Evolutionary conservation across 2,113 vertebrate species (phyloP), one percentile per base, ranked within the genome.

Genomic region (Ailurus styani): DNA sequence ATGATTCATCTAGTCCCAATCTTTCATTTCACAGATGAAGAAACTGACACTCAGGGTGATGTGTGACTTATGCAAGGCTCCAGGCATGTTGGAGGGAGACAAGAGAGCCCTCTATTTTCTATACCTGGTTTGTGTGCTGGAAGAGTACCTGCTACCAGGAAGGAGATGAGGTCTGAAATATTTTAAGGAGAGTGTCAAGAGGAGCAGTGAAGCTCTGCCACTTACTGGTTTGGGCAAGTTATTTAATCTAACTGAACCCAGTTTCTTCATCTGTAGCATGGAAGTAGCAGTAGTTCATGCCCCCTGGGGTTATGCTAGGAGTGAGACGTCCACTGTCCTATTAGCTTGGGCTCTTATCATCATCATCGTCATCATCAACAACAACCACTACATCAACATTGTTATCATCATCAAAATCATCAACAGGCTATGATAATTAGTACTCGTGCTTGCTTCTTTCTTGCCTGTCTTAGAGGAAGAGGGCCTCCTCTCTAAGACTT

Each of bases 241-340:
- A 64, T 86, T 72, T 93, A 78, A 64, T 40, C 13, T 20, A 31
- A 21, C 2, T 21, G 18, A 31, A 42, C 20, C 31, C 37, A n/a
- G 2, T 81, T 81, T 92, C 64, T 75, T 89, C n/a, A 57, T n/a
- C 27, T 86, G 78, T 89, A 73, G 78, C 78, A 77, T 47, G 14
- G 72, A 57, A 90, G 29, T 75, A 68, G 52, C 7, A 37, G 14
- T 31, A 21, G 7, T 20, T 8, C 13, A 11, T 52, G 37, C 31
- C 6, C 4, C 11, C 31, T 10, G 9, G 42, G 60, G 40, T 78
- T n/a, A 21, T 5, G 3, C 34, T 70, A 2, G 45, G 91, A 64
- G 23, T 64, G 64, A 84, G n/a, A 1, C 50, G 54, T 23, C n/a
- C 13, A 31, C 0, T 13, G 20, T 57, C 3, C 42, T 20, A 20